Base-by-base conservation (phyloP, 1,140 invertebrate species). In the Laupala kohalensis region DNA sequence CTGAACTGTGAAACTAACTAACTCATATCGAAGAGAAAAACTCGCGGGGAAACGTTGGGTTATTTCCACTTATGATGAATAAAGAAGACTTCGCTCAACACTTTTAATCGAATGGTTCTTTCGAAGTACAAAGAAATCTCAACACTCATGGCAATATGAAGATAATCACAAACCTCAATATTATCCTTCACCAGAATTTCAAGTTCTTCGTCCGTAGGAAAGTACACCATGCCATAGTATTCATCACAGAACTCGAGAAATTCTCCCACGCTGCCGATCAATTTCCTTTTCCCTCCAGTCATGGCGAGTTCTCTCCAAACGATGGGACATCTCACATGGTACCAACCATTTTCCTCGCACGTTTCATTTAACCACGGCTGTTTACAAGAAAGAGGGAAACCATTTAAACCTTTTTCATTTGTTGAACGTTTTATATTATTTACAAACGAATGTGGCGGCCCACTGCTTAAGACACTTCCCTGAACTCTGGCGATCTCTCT, bases 191-290 rank as follows among this genome's bases (percentile, higher is more conserved):
- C 37, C 1, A 53, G 37, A 9, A 53, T 53, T 53, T 53, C 9
- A 13, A 13, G 9, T 53, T 53, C 37, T 19, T 53, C 37, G 19
- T 9, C 9, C 9, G 37, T 65, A 4, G 83, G 75, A 72, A 79
- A 78, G 6, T 79, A 78, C 76, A 83, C 80, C 69, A 85, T 78
- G n/a, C 81, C 77, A 74, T 86, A 86, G 78, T 85, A 85, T 53
- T 83, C 83, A 76, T 82, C 79, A 72, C 81, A 82, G 73, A 85
- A 85, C 74, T 85, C 84, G 75, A 83, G 81, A 78, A 86, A 86
- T 69, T 85, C 81, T 28, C 79, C 74, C 25, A 81, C 76, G 13
- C 81, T 81, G n/a, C 84, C 84, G 63, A 86, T 82, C 69, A 83
- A 82, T 75, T 78, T 76, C 13, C 81, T 76, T 75, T 81, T 83